Conservation (phyloP, 2,888 invertebrate species). For the Anarsia innoxiella region DNA sequence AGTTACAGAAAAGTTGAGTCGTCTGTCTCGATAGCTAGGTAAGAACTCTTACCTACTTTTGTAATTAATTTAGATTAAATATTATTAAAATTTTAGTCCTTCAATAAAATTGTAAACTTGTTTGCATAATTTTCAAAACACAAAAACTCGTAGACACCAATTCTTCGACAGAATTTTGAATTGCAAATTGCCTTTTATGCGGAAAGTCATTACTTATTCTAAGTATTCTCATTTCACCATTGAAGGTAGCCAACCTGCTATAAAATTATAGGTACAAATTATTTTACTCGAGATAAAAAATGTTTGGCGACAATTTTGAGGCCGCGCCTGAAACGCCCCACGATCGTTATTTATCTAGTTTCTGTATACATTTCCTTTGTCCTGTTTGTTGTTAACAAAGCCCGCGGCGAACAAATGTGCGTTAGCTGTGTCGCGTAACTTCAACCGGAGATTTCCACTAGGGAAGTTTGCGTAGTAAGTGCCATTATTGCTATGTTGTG, state of each 20-base stretch:
- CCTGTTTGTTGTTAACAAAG: constrained; percentile 42
- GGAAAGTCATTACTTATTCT: not conserved
- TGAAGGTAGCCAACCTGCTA: too few relatives aligned
- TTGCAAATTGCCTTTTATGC: constrained; percentile 1
- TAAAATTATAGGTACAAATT: not conserved
- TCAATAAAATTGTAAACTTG: too few relatives aligned
- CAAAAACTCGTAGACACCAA: too few relatives aligned
- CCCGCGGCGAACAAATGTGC: constrained; percentile 47
- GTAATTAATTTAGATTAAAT: too few relatives aligned
- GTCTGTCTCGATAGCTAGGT: too few relatives aligned
- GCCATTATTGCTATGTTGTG: not conserved
- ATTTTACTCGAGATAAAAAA: not conserved
- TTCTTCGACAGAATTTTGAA: too few relatives aligned
- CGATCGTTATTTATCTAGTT: constrained; percentile 50
- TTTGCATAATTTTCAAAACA: too few relatives aligned
- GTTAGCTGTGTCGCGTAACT: constrained; percentile 45
- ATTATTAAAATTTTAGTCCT: too few relatives aligned
- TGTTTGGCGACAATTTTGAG: constrained; percentile 31
- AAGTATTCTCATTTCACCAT: not conserved
- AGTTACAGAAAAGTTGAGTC: too few relatives aligned
- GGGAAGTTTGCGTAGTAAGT: not conserved
- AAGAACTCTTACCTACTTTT: too few relatives aligned
- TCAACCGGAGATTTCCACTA: constrained; percentile 5
- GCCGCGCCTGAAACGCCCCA: constrained; percentile 25
- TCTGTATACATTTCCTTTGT: constrained; percentile 51